Conservation (phyloP, 2,888 invertebrate species). For the Aleiodes alternator region DNA sequence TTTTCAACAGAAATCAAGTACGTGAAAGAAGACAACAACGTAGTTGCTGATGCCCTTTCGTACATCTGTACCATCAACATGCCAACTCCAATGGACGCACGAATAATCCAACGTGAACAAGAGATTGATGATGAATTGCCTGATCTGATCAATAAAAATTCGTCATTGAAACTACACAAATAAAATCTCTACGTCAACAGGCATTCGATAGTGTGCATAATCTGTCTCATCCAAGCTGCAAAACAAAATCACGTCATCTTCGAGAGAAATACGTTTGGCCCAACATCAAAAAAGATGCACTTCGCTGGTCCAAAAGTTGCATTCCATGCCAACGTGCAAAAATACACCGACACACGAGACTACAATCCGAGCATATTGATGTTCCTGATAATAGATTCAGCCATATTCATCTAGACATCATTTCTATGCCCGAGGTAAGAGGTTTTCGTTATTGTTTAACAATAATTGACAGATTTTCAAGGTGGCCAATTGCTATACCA, state of each 20-base stretch:
- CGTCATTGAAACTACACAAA: constrained; percentile 6
- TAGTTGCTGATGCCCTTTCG: constrained; percentile 38
- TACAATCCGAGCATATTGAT: no score
- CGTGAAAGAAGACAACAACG: constrained; percentile 26
- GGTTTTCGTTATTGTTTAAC: no score
- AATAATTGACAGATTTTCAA: no score
- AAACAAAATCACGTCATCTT: neutral
- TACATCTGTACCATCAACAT: constrained; percentile 12
- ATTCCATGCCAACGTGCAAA: no score
- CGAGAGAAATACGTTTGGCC: neutral
- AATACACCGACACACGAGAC: no score
- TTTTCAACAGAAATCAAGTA: constrained; percentile 35
- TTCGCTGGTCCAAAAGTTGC: no score
- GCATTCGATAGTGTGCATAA: neutral
- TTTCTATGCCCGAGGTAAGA: no score
- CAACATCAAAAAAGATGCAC: no score
- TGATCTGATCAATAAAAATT: constrained; percentile 5
- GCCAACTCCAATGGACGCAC: neutral
- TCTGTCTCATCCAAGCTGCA: neutral
- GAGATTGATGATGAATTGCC: neutral
- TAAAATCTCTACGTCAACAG: neutral
- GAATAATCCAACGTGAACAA: neutral
- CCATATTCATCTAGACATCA: no score
- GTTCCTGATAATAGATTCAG: no score
- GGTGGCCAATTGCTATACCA: no score